Base-by-base conservation (phyloP, 2,888 invertebrate species). In the Netelia inedita region DNA sequence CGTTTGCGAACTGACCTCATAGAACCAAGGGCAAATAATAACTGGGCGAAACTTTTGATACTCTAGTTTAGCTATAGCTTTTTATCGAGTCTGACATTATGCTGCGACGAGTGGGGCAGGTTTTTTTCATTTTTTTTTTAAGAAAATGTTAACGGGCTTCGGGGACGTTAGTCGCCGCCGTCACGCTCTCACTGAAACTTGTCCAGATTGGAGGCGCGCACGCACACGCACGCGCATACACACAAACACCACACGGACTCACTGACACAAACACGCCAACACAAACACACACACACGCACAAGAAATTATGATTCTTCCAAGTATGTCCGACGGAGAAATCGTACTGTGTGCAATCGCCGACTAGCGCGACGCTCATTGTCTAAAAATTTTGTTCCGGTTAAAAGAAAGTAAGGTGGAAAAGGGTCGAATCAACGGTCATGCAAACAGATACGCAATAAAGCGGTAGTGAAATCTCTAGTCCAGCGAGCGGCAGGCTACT, bases 401-500 rank as follows among this genome's bases (percentile, higher is more conserved):
- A 63, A 41, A 19, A 16, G 19, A 10, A 46, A 35, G 5, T 14
- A 41, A 68, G n/a, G 19, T n/a, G 35, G 8, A 66, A 23, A 55
- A 71, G 11, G 68, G 68, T 55, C 53, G 76, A 63, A 68, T 53
- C 46, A 88, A 88, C 63, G 85, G 83, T 82, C 83, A 85, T 74
- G 84, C 81, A 85, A 87, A 83, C 83, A 87, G 69, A 82, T 89
- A 88, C 86, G 89, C 89, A 90, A 91, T 91, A 86, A 88, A 90
- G 91, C 92, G 91, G 92, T 93, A 93, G 93, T 93, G 92, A 93
- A 93, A 93, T 93, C 92, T 93, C 93, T 93, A 93, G 93, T 93
- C 93, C 92, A 92, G 92, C 91, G 92, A 92, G 90, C 88, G 92
- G 93, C 91, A 91, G 92, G 87, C 87, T 89, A 85, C 57, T 59